Base-by-base conservation (phyloP, 2,113 vertebrate genomes). In the Campylomormyrus numenius region DNA sequence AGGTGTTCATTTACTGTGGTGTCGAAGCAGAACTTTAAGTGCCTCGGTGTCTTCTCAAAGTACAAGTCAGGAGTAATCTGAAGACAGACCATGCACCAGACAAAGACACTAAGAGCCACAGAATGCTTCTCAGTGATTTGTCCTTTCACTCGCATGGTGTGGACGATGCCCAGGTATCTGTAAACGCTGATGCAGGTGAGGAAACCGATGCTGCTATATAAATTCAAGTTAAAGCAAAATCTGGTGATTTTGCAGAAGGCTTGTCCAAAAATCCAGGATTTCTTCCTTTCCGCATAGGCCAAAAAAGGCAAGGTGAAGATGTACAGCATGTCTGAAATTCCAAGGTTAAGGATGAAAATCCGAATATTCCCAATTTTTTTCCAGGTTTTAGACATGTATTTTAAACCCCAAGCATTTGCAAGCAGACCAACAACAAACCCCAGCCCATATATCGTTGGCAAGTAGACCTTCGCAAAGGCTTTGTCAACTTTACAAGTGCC, bases 181-280 rank as follows among this genome's bases (percentile, higher is more conserved):
- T 97, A 97, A 58, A 97, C 48, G 7, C 97, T 97, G 90, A 97
- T 96, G 91, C 96, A 97, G 1, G 95, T 96, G 83, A 98, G 96
- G 90, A 98, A 97, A 3, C 95, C 94, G 5, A 97, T 96, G 93
- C 96, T 97, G 91, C 97, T 95, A 0, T 97, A 97, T 19, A 97
- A 93, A 90, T 97, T 98, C 90, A 97, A 77, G 89, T 96, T 96
- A 92, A 97, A 98, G 66, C 91, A 94, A 89, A 95, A 91, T 9
- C 97, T 92, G 10, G 95, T 95, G 2, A 95, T 10, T 62, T 92
- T 95, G 95, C 97, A 98, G 92, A 96, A 96, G 1, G 1, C 1
- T 0, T 92, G 90, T 88, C 97, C 96, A 2, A 97, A 98, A 48
- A 92, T 83, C 97, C 97, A 98, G 0, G 8, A 17, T 0, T 0